Evolutionary conservation across 64 coral and sea anemone genomes (phyloP).

Genomic region (Stichodactyla mertensii): DNA sequence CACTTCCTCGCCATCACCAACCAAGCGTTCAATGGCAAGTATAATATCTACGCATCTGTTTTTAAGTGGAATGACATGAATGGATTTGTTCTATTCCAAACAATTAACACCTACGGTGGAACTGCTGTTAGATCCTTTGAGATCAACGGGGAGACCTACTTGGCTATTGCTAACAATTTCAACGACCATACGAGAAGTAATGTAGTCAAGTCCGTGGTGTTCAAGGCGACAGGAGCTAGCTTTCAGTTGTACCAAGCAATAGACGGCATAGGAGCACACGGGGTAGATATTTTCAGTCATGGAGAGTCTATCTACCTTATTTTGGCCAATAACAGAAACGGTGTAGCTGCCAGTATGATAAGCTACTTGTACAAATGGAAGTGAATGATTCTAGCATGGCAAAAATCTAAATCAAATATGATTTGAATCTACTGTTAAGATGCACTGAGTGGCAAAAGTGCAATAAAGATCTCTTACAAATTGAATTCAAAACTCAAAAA

Average conservation of each 20-base stretch:
- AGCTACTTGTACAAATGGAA: not conserved
- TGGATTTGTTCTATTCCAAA: conserved; percentile 18
- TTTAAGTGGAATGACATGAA: conserved; percentile 2
- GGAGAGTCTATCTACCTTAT: conserved; percentile 1
- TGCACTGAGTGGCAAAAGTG: no score
- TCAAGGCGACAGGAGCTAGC: not conserved
- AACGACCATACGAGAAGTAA: not conserved
- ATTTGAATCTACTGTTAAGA: not conserved
- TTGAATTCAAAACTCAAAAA: no score
- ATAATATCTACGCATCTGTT: conserved; percentile 7
- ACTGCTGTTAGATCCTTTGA: not conserved
- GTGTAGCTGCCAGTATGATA: not conserved
- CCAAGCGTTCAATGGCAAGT: not conserved
- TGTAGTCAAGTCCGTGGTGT: not conserved
- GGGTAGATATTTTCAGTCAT: not conserved
- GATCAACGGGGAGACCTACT: conserved; percentile 12
- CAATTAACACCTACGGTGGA: not conserved
- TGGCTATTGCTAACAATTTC: not conserved
- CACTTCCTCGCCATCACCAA: not conserved
- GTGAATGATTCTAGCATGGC: not conserved
- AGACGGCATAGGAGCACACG: not conserved
- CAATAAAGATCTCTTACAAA: no score
- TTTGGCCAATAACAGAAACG: not conserved
- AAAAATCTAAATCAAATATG: not conserved
- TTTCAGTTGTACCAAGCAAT: not conserved